Conservation (phyloP, 2,113 vertebrate genomes). For the Cranoglanis bouderius region DNA sequence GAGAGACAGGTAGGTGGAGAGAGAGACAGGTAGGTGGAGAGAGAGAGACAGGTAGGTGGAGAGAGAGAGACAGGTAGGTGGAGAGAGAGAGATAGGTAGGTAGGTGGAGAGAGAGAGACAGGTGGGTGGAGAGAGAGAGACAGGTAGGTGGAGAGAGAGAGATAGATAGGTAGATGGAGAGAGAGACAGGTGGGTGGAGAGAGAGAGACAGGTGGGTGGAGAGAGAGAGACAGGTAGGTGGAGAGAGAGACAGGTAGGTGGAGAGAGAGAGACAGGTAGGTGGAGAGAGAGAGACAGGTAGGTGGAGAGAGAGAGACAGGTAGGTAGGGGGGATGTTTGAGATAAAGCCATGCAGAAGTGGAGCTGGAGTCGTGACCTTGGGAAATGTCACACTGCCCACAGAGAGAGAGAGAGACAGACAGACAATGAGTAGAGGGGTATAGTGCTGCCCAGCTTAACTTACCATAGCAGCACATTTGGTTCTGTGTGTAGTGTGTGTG, state of each 20-base stretch:
- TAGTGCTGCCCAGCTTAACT: constrained; percentile 44
- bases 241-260: neutral
- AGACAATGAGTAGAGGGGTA: neutral
- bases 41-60: neutral
- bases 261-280: neutral
- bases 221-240: neutral
- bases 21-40: neutral
- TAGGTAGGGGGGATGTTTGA: constrained; percentile 42
- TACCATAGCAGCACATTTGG: neutral
- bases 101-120: neutral
- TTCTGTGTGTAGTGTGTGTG: constrained; percentile 6
- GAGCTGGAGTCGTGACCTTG: constrained; percentile 68
- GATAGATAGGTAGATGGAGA: neutral
- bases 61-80: neutral
- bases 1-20: neutral
- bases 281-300: neutral
- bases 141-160: too few species aligned
- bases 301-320: neutral
- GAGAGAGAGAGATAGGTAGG: neutral
- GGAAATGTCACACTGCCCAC: constrained; percentile 70
- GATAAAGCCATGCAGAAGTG: constrained; percentile 59
- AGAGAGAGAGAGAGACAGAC: constrained; percentile 16
- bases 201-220: neutral
- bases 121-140: neutral
- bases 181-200: neutral